Evolutionary conservation across 1,140 invertebrate species (phyloP), one percentile per base, ranked within the genome.

Genomic region (Drosophila punjabiensis): DNA sequence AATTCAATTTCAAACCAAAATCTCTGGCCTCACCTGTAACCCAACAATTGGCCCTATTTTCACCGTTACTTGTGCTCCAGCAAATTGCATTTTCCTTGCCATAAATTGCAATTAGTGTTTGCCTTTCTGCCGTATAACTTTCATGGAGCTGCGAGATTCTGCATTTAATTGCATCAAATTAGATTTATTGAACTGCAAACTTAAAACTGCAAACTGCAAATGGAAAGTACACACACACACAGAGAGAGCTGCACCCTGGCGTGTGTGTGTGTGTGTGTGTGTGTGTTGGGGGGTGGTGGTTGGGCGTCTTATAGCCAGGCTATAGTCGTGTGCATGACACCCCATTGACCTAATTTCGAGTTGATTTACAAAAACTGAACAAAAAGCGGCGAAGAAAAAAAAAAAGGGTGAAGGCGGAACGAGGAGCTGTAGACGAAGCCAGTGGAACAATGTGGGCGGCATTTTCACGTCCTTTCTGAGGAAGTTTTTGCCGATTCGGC

Each of bases 261-360:
- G n/a, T n/a, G n/a, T n/a, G n/a, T n/a, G n/a, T 39, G 39, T n/a
- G 50, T 69, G 52, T 50, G 66, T 52, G 60, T 30, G 60, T 60
- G 50, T 32, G 76, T 37, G 45, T 45, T 32, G 30, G 28, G 24
- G 33, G 52, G 6, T 39, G 52, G 6, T 39, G 33, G 66, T 5
- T 24, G 45, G 43, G 39, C 24, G 43, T 24, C 4, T 33, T 39
- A 11, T 37, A 4, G 52, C 3, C 9, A 14, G 62, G 48, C 18
- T 24, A 68, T 73, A 43, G 37, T 74, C 56, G 69, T 82, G 75
- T 82, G 81, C 65, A 68, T 76, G 82, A 79, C 83, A 86, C 83
- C 83, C 83, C 79, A 86, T 86, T 88, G 85, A 89, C 85, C 85
- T 50, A 89, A 89, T 89, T 89, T 86, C 75, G 67, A 90, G 82